Evolutionary conservation across 2,113 vertebrate genomes (phyloP), one percentile per base, ranked within the genome.

Genomic region (Rattus rattus): DNA sequence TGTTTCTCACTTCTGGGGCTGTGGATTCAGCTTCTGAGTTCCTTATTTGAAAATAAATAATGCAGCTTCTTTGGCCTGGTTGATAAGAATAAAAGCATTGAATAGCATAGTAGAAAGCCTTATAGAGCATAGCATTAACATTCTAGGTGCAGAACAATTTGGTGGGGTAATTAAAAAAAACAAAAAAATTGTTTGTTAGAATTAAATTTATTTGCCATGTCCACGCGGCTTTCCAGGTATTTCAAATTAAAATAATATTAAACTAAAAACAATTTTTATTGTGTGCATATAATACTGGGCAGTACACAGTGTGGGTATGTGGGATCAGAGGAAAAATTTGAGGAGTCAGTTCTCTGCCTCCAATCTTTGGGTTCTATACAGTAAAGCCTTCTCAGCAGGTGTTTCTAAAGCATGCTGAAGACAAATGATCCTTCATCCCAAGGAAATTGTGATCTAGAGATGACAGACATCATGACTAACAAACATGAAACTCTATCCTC

Each of bases 361-460:
- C n/a, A 63, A n/a, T n/a, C 43, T 63, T 43, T 63, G n/a, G 30
- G 28, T 43, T 63, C 59, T n/a, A 63, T 19, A 5, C 13, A 63
- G 8, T 63, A 43, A 63, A 17, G n/a, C n/a, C 3, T 0, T 39
- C 12, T 43, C 28, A 0, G 43, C 81, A 17, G n/a, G 13, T 43
- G 59, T 84, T 30, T 63, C 59, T 63, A 69, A 43, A 61, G 14
- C 4, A 13, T 91, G 7, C 73, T 91, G 39, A 49, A 49, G 36
- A 43, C 12, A 49, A 73, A 30, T 49, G 26, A 19, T 30, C 33
- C 2, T 43, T 13, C 39, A 33, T 76, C 2, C 65, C 14, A 56
- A 91, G n/a, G 76, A 91, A 94, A 89, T 2, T 91, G 47, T 91
- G 59, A 19, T 81, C 92, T 89, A 73, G n/a, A 61, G 94, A 89